Percentiles rank a stretch among this genome's conserved stretches.
Evolutionary conservation across 2,113 vertebrate genomes (phyloP).

Genomic region (Axis porcinus): DNA sequence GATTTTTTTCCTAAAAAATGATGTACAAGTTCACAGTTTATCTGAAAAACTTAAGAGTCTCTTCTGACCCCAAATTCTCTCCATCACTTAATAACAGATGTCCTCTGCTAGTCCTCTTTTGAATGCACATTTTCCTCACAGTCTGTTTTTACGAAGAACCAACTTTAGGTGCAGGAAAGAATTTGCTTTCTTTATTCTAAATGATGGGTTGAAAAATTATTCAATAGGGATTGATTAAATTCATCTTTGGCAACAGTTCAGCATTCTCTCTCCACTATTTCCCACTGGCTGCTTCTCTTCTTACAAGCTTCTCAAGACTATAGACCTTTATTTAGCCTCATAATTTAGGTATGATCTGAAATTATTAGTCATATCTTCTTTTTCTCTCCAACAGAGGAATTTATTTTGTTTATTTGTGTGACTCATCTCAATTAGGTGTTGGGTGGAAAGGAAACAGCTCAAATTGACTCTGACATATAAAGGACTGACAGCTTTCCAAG

Average conservation of each 20-base stretch:
- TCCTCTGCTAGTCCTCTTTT: not conserved
- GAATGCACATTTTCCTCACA: not conserved
- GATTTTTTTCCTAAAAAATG: not conserved
- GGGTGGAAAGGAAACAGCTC: not conserved
- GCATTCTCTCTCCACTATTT: not conserved
- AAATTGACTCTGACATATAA: not conserved
- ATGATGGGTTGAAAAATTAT: not conserved
- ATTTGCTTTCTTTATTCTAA: not conserved
- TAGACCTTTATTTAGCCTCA: not conserved
- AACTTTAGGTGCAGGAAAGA: not conserved
- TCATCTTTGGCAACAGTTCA: not conserved
- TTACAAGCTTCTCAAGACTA: not conserved
- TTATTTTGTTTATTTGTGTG: not conserved
- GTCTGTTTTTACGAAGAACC: not conserved
- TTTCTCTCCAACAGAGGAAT: not conserved
- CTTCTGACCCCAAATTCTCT: not conserved
- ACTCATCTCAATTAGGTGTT: not conserved
- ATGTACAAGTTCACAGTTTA: not conserved
- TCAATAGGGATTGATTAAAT: not conserved
- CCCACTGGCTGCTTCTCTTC: not conserved
- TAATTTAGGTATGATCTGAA: not conserved
- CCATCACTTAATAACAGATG: not conserved
- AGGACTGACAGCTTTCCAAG: not conserved
- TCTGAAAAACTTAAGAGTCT: not conserved
- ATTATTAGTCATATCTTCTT: not conserved